Evolutionary conservation across 2,888 invertebrate species (phyloP), one percentile per base, ranked within the genome.

Genomic region (Coelogynopora nodosa): DNA sequence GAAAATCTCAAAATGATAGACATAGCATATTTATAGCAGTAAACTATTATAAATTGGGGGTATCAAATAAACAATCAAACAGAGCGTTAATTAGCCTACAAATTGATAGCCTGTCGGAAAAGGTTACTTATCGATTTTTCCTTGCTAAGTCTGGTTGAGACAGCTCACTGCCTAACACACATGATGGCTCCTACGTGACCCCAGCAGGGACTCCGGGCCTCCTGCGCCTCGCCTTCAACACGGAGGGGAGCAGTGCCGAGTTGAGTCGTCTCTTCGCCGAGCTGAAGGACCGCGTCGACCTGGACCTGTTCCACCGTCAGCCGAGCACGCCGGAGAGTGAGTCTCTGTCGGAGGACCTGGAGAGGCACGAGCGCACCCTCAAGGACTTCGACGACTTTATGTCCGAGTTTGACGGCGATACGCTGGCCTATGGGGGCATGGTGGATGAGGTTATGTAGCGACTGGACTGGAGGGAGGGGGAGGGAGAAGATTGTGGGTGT

Each of bases 251-350:
- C 30, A 30, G 83, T 5, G 83, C 83, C n/a, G 83, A 83, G 27
- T 28, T 29, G n/a, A 83, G 83, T 28, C 83, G 83, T 1, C 27
- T 83, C 29, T 83, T 29, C 30, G 30, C 83, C 18, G 83, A 83
- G n/a, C 83, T 83, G 13, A 83, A 83, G 30, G n/a, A 29, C 18
- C 83, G 83, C 2, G 83, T 27, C 1, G 83, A 83, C 30, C 83
- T 83, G 5, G 83, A 83, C 30, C 27, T 83, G 23, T 83, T 83
- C 49, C 49, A 49, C 49, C 49, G 49, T 5, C 49, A 49, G 49
- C 49, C 49, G 49, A 49, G 49, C 49, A 49, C 49, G 10, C 49
- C 49, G 49, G 49, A 49, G 49, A 49, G 49, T 18, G 49, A 49
- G 49, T 49, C 49, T 49, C 18, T 49, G 49, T 49, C 49, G 10